Conservation (phyloP, 2,113 vertebrate genomes). For the Archilochus colubris region DNA sequence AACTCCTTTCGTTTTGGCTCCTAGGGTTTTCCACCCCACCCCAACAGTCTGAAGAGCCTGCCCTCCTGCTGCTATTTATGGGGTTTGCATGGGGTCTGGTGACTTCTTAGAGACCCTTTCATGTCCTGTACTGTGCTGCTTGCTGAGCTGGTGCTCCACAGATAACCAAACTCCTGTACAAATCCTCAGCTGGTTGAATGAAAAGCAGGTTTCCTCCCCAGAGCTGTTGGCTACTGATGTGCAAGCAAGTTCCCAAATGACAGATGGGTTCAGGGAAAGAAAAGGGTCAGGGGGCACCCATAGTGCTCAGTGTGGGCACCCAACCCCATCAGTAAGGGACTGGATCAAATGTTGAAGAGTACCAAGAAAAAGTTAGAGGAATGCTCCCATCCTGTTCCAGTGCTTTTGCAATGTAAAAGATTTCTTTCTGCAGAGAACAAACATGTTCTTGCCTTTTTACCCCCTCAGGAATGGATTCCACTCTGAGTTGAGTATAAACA, state of each 20-base stretch:
- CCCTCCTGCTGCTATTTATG: neutral
- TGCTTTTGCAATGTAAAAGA: neutral
- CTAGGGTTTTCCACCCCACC: neutral
- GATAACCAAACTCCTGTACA: neutral
- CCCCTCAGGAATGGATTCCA: neutral
- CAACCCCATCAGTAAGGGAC: rapidly evolving
- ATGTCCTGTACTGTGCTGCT: neutral
- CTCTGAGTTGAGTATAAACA: neutral
- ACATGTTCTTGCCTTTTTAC: neutral
- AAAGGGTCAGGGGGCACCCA: neutral
- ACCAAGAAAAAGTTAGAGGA: neutral
- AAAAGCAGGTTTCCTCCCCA: neutral
- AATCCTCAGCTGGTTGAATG: neutral
- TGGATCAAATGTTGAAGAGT: neutral
- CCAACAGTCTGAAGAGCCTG: neutral
- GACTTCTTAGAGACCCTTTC: neutral
- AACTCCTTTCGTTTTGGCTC: neutral
- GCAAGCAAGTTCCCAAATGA: neutral
- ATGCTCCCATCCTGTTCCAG: neutral
- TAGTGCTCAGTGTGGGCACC: neutral
- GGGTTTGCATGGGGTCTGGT: neutral
- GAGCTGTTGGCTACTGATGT: neutral
- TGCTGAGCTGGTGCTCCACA: neutral
- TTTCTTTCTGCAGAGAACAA: neutral
- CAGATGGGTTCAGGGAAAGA: neutral